Evolutionary conservation across 2,888 invertebrate species (phyloP).

Genomic region (Beris chalybata): DNA sequence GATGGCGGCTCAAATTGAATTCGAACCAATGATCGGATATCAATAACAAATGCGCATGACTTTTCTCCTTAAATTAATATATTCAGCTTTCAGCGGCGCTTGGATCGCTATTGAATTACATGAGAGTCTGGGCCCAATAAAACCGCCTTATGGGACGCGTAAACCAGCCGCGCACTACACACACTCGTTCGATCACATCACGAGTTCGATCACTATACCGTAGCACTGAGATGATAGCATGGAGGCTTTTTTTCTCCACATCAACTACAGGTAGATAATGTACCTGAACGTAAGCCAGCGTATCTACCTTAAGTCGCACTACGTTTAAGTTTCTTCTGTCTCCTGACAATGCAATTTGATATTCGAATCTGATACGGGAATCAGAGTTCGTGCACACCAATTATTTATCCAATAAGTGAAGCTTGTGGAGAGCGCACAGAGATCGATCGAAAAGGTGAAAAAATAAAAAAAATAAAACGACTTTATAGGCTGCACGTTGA

Average conservation of each 20-base stretch:
- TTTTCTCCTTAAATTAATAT: constrained; percentile 39
- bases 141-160: constrained; percentile 31
- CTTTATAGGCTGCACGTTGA: too few species aligned
- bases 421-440: constrained; percentile 17
- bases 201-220: background rate
- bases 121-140: constrained; percentile 28
- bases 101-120: constrained; percentile 39
- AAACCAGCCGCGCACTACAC: constrained; percentile 10
- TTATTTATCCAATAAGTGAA: constrained; percentile 45
- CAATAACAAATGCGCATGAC: constrained; percentile 39
- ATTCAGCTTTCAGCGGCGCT: constrained; percentile 40
- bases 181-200: background rate
- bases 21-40: constrained; percentile 36
- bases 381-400: constrained; percentile 46
- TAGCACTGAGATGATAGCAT: constrained; percentile 14
- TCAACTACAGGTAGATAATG: background rate
- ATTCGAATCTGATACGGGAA: constrained; percentile 45
- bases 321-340: constrained; percentile 22
- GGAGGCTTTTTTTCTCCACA: background rate
- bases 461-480: too few species aligned
- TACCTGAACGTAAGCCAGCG: background rate
- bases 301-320: constrained; percentile 18
- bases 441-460: too few species aligned
- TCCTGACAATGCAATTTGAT: constrained; percentile 44
- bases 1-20: constrained; percentile 29